A percentile compares a stretch with the other conserved stretches of the same genome.
phyloP scores from a whole-genome alignment of 1,140 invertebrate species.

The Reticulitermes speratus region DNA sequence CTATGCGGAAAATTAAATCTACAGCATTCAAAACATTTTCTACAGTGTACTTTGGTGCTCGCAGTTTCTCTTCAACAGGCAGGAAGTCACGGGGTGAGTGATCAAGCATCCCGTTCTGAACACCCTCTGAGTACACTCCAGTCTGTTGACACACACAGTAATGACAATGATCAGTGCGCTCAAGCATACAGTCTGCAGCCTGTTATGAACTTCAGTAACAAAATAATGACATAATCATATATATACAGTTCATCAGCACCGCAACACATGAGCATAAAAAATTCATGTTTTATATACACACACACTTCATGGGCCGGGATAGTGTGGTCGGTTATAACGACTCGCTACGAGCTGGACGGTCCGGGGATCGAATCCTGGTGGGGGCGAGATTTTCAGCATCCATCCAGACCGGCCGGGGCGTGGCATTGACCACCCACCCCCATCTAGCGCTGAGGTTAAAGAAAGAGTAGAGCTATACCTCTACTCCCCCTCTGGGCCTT shows the following conservation, averaged over 20 bases:
- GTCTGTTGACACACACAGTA: slow-evolving; percentile 41
- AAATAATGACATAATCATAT: neutral
- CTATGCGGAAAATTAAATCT: slow-evolving; percentile 53
- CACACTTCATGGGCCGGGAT: too few relatives aligned
- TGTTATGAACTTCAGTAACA: neutral
- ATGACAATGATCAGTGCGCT: neutral
- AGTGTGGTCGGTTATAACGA: too few relatives aligned
- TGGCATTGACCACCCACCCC: too few relatives aligned
- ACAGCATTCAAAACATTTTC: slow-evolving; percentile 57
- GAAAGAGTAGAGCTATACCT: too few relatives aligned
- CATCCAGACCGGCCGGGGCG: too few relatives aligned
- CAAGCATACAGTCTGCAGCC: too few relatives aligned
- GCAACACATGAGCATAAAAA: neutral
- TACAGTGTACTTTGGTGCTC: slow-evolving; percentile 51
- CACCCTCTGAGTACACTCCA: slow-evolving; percentile 46
- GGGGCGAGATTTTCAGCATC: too few relatives aligned
- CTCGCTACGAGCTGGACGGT: too few relatives aligned
- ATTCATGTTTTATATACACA: too few relatives aligned
- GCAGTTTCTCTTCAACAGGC: slow-evolving; percentile 53
- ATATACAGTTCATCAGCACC: neutral
- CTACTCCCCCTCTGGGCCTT: too few relatives aligned
- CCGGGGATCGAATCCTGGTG: too few relatives aligned
- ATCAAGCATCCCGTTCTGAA: slow-evolving; percentile 42
- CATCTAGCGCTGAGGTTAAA: too few relatives aligned
- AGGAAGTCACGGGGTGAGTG: slow-evolving; percentile 52